Evolutionary conservation across 2,888 invertebrate genomes (phyloP), one percentile per base, ranked within the genome.

Genomic region (Cerastis rubricosa): DNA sequence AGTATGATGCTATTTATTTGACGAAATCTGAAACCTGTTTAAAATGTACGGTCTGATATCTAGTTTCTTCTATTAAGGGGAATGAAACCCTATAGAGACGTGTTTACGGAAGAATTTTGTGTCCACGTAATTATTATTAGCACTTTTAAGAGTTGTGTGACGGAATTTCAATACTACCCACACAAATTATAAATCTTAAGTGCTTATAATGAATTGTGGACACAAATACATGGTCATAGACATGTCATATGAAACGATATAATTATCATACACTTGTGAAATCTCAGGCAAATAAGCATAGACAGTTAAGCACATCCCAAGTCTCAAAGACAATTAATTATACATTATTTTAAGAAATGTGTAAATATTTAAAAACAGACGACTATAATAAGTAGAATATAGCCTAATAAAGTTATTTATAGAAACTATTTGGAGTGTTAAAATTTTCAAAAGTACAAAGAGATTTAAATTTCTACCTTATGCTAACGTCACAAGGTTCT

Each of bases 391-490:
- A 64, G n/a, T 71, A 75, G 57, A 59, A 66, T 25, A 69, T 68
- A 76, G 43, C 4, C 9, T 57, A 45, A 3, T 45, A 45, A 12
- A 78, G 45, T 69, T 71, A 79, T 80, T 83, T 77, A 69, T 80
- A 67, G 67, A 71, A 67, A 69, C 7, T 74, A 63, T 57, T 11
- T 25, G 45, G 29, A 79, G 63, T 71, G 57, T 72, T 45, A 69
- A 68, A 69, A 73, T 72, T 47, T n/a, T 84, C 64, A 78, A 87
- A 82, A 88, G 88, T 87, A 84, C 84, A 87, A 85, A 66, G 47
- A 75, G 19, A 65, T 70, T 80, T 47, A 76, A 85, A 81, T 88
- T 87, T 87, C 65, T 68, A 79, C 79, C 87, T 87, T 87, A 87
- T 82, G 40, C 61, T 40, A 54, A 25, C 14, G 11, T 14, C 9